Percentiles rank a stretch among this genome's conserved stretches.
phyloP scores from a whole-genome alignment of 2,888 invertebrate genomes.

The Phyllotreta striolata region DNA sequence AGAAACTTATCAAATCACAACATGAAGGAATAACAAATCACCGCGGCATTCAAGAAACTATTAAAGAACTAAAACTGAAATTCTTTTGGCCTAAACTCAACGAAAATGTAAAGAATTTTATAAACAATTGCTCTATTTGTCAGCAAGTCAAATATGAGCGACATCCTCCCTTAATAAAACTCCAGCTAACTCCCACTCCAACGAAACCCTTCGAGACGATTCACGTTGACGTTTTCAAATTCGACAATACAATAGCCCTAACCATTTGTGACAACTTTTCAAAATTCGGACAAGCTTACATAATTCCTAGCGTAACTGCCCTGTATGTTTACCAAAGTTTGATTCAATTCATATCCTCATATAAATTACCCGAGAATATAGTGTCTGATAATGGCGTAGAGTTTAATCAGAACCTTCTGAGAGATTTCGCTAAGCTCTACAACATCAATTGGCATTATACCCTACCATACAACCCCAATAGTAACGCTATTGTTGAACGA shows the following conservation, averaged over 20 bases:
- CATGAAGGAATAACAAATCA: conserved; percentile 37
- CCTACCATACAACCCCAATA: conserved; percentile 3
- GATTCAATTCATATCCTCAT: conserved; percentile 4
- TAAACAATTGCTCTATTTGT: background rate
- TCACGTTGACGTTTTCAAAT: conserved; percentile 7
- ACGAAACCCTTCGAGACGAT: conserved; percentile 1
- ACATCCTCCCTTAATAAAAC: conserved; percentile 16
- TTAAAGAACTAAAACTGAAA: conserved; percentile 27
- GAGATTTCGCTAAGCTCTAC: background rate
- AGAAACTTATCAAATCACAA: conserved; percentile 27
- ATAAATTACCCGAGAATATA: background rate
- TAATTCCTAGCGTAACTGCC: background rate
- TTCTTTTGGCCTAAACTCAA: conserved; percentile 34
- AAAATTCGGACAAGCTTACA: conserved; percentile 3
- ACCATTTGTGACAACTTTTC: conserved; percentile 13
- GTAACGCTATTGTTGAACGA: conserved; percentile 5
- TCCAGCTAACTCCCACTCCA: background rate
- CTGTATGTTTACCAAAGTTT: conserved; percentile 15
- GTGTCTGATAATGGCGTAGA: background rate
- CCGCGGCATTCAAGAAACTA: conserved; percentile 38
- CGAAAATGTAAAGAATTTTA: background rate
- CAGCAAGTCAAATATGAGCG: background rate
- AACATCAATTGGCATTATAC: conserved; percentile 1
- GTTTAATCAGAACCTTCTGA: conserved; percentile 1
- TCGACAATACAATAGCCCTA: conserved; percentile 9